Percentiles rank a stretch among this genome's conserved stretches.
These are phyloP conservation scores for Onychostruthus taczanowskii DNA, from an alignment of 2,113 vertebrate species.

Conservation along the genomic window DNA sequence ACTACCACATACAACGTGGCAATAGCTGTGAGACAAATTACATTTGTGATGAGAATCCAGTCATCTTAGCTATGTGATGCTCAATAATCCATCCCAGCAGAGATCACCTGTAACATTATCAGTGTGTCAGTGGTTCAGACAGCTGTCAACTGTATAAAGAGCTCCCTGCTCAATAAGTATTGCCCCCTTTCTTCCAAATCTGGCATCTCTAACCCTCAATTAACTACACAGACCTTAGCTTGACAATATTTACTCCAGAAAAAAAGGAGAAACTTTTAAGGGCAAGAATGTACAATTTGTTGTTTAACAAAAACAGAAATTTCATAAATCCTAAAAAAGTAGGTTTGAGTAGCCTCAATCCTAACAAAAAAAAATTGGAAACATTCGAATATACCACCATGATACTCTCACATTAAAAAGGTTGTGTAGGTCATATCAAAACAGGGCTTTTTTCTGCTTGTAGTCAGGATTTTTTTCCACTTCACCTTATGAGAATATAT, in stretches of 20 bases:
- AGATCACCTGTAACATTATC: background rate
- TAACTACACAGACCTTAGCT: background rate
- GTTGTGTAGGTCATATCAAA: background rate
- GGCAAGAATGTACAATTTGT: background rate
- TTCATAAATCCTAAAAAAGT: background rate
- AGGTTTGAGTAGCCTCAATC: background rate
- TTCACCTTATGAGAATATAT: background rate
- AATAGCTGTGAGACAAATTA: background rate
- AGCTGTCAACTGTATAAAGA: background rate
- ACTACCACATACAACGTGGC: background rate
- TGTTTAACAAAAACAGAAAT: background rate
- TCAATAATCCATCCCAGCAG: conserved; percentile 12
- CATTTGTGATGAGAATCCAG: background rate
- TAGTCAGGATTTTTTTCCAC: background rate
- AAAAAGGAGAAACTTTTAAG: background rate
- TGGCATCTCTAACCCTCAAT: background rate
- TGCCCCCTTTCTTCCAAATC: background rate
- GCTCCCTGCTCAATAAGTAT: background rate
- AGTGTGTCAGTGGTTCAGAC: background rate
- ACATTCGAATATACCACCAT: background rate
- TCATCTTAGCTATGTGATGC: background rate
- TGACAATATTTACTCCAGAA: background rate
- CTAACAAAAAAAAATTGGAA: background rate
- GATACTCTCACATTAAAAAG: background rate
- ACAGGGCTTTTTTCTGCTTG: background rate